Evolutionary conservation across 2,797 vertebrate genomes (phyloP).

Genomic region (Pitangus sulphuratus): DNA sequence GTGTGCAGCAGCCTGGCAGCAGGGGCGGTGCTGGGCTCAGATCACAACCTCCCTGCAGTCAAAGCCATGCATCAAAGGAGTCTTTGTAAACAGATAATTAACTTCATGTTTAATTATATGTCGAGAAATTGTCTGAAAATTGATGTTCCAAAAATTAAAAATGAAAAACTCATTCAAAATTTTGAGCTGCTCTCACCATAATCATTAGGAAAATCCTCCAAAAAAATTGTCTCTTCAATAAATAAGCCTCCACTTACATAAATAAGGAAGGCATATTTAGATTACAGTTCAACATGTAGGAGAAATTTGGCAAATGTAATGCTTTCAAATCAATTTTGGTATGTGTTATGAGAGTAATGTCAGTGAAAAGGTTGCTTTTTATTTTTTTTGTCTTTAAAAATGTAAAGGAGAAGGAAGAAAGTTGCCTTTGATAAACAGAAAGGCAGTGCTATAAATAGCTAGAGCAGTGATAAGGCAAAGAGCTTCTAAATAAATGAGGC

Average conservation of each 20-base stretch:
- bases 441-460: conserved; percentile 6
- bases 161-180: neutral
- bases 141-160: neutral
- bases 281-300: neutral
- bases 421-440: neutral
- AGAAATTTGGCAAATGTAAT: conserved; percentile 32
- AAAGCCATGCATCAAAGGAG: neutral
- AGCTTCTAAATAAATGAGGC: conserved; percentile 11
- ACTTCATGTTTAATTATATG: neutral
- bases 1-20: neutral
- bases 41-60: neutral
- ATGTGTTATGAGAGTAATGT: conserved; percentile 30
- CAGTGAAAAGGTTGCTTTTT: neutral
- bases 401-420: neutral
- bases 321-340: conserved; percentile 48
- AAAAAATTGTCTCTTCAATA: neutral
- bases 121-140: neutral
- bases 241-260: neutral
- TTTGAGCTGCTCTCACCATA: neutral
- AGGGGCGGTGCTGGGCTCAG: neutral
- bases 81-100: conserved; percentile 11
- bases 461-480: conserved; percentile 36
- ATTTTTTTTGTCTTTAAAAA: conserved; percentile 11
- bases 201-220: neutral
- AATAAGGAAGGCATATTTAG: conserved; percentile 32